phyloP scores from a whole-genome alignment of 2,888 invertebrate genomes.

The Apomyelois bistriatella region DNA sequence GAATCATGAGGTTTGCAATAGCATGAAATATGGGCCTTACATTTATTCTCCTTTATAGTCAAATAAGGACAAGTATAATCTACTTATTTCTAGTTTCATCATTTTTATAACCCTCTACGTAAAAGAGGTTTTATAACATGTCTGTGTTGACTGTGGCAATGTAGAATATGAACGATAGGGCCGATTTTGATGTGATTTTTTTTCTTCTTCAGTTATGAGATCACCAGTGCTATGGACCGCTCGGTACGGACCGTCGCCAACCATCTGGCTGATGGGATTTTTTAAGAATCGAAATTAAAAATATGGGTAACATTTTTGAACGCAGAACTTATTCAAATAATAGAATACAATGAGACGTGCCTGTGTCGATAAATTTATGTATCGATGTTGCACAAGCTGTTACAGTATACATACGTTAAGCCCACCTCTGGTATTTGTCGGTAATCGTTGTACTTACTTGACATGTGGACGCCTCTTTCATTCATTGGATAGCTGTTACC shows the following conservation, averaged over 20 bases:
- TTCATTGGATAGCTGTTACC: slow-evolving; percentile 19
- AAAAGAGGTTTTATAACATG: too few relatives aligned
- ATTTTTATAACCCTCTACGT: too few relatives aligned
- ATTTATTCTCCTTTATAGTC: not conserved
- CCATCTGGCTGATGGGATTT: too few relatives aligned
- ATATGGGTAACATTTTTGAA: too few relatives aligned
- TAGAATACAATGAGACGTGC: slow-evolving; percentile 1
- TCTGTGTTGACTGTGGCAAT: too few relatives aligned
- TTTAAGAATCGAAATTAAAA: too few relatives aligned
- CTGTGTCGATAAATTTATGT: slow-evolving; percentile 3
- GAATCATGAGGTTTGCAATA: slow-evolving; percentile 2
- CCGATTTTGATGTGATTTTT: too few relatives aligned
- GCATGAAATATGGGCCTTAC: not conserved
- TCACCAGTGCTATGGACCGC: too few relatives aligned
- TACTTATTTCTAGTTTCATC: too few relatives aligned
- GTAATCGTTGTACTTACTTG: slow-evolving; percentile 10
- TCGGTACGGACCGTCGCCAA: too few relatives aligned
- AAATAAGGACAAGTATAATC: not conserved
- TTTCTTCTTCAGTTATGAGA: too few relatives aligned
- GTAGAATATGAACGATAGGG: too few relatives aligned
- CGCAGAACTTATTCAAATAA: not conserved
- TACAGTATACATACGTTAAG: slow-evolving; percentile 13
- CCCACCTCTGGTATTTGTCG: slow-evolving; percentile 19
- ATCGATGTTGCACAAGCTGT: slow-evolving; percentile 13
- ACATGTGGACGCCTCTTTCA: slow-evolving; percentile 24